phyloP scores from a whole-genome alignment of 2,797 vertebrate species.

The Macrochelys suwanniensis region DNA sequence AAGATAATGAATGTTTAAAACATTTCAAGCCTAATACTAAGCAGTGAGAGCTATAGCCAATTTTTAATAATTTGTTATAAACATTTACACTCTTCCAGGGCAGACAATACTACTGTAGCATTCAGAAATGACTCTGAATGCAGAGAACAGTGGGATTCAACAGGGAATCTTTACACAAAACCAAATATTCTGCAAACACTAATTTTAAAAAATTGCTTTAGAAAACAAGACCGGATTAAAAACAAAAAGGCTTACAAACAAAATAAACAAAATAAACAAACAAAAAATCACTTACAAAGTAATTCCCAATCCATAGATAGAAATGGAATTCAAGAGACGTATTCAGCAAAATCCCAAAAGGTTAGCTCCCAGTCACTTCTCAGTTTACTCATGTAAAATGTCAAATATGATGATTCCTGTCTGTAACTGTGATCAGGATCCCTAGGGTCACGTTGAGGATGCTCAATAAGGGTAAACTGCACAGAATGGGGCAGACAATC shows the following conservation, averaged over 20 bases:
- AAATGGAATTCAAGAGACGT: not conserved
- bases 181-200: not conserved
- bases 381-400: not conserved
- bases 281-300: not conserved
- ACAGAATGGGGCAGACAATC: too few relatives aligned
- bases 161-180: not conserved
- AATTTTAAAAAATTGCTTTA: not conserved
- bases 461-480: too few relatives aligned
- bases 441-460: too few relatives aligned
- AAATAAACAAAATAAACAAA: not conserved
- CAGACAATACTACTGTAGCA: not conserved
- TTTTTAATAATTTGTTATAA: not conserved
- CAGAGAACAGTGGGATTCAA: not conserved
- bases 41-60: not conserved
- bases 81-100: not conserved
- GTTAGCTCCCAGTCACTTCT: not conserved
- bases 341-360: not conserved
- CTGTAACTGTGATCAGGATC: too few relatives aligned
- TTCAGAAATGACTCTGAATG: not conserved
- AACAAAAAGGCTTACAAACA: not conserved
- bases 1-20: not conserved
- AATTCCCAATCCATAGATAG: not conserved
- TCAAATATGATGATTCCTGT: constrained; percentile 25
- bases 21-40: not conserved
- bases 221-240: not conserved